These are phyloP conservation scores for Pomacea canaliculata DNA, from an alignment of 2,888 invertebrate species.

Conservation along the genomic window DNA sequence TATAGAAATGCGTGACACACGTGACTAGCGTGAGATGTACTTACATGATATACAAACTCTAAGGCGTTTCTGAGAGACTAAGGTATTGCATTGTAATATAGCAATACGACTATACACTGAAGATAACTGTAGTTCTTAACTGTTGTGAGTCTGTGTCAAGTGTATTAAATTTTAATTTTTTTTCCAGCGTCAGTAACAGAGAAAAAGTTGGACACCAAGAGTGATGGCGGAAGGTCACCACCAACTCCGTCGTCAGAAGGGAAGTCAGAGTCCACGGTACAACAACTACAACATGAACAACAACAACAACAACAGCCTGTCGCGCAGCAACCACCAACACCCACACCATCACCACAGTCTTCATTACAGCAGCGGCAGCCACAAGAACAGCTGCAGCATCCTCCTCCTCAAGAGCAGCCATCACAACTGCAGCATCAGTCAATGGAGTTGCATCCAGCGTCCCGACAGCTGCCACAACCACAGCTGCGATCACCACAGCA, in stretches of 20 bases:
- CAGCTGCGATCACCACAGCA: neutral
- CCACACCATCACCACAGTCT: neutral
- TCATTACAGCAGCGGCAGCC: neutral
- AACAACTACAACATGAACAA: neutral
- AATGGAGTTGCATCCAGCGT: neutral
- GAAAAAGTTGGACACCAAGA: neutral
- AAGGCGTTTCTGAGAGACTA: too few species aligned
- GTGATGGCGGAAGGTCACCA: neutral
- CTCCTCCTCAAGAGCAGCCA: neutral
- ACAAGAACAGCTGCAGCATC: neutral
- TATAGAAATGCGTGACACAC: too few species aligned
- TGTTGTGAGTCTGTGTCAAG: too few species aligned
- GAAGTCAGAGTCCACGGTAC: neutral
- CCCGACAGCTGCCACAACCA: neutral
- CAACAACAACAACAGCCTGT: constrained; percentile 1
- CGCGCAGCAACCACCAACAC: neutral
- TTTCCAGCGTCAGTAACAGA: too few species aligned
- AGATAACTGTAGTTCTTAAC: too few species aligned
- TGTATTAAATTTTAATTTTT: too few species aligned
- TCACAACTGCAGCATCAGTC: neutral
- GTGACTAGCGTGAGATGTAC: too few species aligned
- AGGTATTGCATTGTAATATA: too few species aligned
- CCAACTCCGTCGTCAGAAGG: neutral
- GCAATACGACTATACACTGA: too few species aligned
- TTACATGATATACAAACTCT: too few species aligned